These are phyloP conservation scores for Rhabdomys pumilio DNA, from an alignment of 2,797 vertebrate species.

Conservation along the genomic window DNA sequence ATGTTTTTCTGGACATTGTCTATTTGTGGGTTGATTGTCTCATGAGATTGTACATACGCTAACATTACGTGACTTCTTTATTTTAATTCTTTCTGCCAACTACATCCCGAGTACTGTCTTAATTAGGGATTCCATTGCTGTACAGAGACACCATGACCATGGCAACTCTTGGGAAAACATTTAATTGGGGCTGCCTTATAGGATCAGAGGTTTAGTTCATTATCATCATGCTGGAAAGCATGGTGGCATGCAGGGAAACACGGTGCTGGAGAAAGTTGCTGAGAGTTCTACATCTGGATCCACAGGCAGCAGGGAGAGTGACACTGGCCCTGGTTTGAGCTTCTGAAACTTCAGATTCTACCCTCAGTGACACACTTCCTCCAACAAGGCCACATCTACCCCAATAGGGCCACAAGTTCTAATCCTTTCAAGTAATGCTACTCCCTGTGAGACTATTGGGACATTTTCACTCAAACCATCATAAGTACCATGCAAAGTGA, in stretches of 20 bases:
- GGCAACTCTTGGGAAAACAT: not conserved
- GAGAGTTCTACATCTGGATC: not conserved
- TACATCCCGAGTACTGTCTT: not conserved
- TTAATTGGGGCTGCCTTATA: not conserved
- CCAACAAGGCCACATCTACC: not conserved
- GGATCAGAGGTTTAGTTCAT: not conserved
- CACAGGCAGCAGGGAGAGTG: not conserved
- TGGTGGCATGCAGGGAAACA: too few relatives aligned
- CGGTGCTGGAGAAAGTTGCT: not conserved
- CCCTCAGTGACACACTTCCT: not conserved
- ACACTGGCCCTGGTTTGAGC: not conserved
- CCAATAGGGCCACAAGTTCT: not conserved
- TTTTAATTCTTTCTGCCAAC: constrained; percentile 26
- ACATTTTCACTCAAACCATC: not conserved
- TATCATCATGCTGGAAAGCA: not conserved
- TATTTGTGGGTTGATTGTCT: not conserved
- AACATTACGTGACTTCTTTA: not conserved
- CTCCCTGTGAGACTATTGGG: not conserved
- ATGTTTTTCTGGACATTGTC: not conserved
- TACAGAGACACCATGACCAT: not conserved
- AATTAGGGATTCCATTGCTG: not conserved
- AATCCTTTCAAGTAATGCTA: not conserved
- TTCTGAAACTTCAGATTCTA: not conserved
- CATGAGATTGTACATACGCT: not conserved
- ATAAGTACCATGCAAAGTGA: not conserved